phyloP scores from a whole-genome alignment of 2,888 invertebrate genomes.

The Aphidius colemani region DNA sequence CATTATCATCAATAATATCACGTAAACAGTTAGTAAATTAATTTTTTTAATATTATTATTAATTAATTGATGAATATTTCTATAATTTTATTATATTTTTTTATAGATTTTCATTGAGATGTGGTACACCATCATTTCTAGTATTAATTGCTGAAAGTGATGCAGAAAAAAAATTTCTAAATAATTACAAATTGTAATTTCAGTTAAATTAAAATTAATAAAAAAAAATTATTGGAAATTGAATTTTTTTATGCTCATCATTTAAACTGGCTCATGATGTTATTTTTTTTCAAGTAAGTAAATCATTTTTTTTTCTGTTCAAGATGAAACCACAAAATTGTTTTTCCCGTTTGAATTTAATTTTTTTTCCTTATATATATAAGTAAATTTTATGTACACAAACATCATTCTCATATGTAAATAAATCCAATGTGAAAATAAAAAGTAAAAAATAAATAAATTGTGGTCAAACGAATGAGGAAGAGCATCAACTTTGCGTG shows the following conservation, averaged over 20 bases:
- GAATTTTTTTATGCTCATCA: too few species aligned
- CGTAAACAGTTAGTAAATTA: slow-evolving; percentile 62
- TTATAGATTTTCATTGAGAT: slow-evolving; percentile 65
- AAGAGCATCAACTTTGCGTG: background rate
- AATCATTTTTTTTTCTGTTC: too few species aligned
- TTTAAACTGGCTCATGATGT: too few species aligned
- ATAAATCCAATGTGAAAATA: too few species aligned
- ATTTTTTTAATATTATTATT: too few species aligned
- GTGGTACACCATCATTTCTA: slow-evolving; percentile 72
- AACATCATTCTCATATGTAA: background rate
- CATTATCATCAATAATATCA: slow-evolving; percentile 67
- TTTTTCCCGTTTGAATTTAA: background rate
- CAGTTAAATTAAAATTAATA: too few species aligned
- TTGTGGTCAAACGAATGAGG: background rate
- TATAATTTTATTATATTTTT: too few species aligned
- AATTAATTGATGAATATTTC: too few species aligned
- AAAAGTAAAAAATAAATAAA: background rate
- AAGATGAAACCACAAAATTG: background rate
- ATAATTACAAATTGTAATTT: slow-evolving; percentile 55
- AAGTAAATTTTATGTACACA: background rate
- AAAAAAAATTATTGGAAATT: too few species aligned
- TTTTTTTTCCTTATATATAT: too few species aligned
- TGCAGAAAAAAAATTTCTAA: slow-evolving; percentile 66
- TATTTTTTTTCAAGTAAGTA: too few species aligned
- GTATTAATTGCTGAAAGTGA: slow-evolving; percentile 65